These are phyloP conservation scores for Luscinia luscinia DNA, from an alignment of 2,797 vertebrate species.

Conservation along the genomic window DNA sequence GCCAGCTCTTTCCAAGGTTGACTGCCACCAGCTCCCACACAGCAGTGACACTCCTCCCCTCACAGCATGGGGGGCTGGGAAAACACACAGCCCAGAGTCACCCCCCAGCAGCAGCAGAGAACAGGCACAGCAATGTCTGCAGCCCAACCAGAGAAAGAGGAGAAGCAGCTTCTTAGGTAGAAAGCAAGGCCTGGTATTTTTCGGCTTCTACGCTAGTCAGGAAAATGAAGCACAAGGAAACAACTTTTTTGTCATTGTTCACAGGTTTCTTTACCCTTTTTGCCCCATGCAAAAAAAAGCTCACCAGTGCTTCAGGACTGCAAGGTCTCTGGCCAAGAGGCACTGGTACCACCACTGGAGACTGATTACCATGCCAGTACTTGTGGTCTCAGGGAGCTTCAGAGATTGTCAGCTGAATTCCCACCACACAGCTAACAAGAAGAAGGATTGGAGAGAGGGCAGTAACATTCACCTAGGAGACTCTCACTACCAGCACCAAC, in stretches of 20 bases:
- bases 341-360: neutral
- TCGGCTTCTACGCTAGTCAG: neutral
- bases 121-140: neutral
- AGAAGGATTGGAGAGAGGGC: neutral
- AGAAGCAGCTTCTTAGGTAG: neutral
- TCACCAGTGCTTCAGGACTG: neutral
- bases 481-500: neutral
- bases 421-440: neutral
- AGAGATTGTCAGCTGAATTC: neutral
- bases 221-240: neutral
- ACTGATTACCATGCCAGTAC: neutral
- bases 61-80: neutral
- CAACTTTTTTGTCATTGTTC: neutral
- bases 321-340: neutral
- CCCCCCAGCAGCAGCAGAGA: neutral
- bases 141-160: neutral
- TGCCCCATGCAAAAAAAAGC: neutral
- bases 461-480: neutral
- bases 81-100: rapidly evolving
- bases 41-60: neutral
- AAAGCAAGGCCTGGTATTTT: neutral
- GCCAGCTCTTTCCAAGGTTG: neutral
- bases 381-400: neutral
- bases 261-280: neutral
- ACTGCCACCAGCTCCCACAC: neutral